Evolutionary conservation across 2,797 vertebrate genomes (phyloP).

Genomic region (Psittacula echo): DNA sequence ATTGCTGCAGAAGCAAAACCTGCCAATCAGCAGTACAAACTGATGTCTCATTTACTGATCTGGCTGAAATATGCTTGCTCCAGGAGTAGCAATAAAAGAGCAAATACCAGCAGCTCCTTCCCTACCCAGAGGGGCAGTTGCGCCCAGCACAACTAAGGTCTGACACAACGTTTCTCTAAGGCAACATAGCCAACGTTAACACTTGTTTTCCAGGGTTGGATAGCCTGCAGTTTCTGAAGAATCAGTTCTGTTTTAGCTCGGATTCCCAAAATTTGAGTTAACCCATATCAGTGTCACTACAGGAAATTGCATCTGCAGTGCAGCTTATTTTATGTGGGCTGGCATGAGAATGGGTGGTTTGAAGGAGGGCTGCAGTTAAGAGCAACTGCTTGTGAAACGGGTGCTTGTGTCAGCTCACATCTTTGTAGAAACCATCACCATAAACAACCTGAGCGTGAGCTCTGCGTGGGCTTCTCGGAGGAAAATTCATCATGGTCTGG

Average conservation of each 20-base stretch:
- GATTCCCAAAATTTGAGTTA: neutral
- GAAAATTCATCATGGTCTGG: neutral
- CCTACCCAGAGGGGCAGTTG: neutral
- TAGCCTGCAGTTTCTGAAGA: neutral
- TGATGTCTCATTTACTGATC: neutral
- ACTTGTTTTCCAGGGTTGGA: neutral
- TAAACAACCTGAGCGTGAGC: neutral
- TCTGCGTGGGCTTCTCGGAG: neutral
- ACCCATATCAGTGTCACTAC: neutral
- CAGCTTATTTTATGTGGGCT: neutral
- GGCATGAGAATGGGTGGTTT: neutral
- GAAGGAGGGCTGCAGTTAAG: neutral
- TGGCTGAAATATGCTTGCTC: neutral
- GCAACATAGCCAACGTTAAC: neutral
- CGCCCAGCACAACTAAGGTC: neutral
- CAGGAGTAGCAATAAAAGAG: neutral
- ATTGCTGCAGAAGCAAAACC: neutral
- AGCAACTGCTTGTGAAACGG: neutral
- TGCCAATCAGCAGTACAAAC: neutral
- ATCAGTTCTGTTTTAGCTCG: neutral
- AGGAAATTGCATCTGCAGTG: neutral
- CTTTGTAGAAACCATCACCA: neutral
- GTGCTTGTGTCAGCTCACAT: neutral
- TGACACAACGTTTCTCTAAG: neutral
- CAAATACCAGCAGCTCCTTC: neutral